Percentiles rank a stretch among this genome's conserved stretches.
These are phyloP conservation scores for Tragelaphus buxtoni DNA, from an alignment of 2,113 vertebrate species.

Conservation along the genomic window DNA sequence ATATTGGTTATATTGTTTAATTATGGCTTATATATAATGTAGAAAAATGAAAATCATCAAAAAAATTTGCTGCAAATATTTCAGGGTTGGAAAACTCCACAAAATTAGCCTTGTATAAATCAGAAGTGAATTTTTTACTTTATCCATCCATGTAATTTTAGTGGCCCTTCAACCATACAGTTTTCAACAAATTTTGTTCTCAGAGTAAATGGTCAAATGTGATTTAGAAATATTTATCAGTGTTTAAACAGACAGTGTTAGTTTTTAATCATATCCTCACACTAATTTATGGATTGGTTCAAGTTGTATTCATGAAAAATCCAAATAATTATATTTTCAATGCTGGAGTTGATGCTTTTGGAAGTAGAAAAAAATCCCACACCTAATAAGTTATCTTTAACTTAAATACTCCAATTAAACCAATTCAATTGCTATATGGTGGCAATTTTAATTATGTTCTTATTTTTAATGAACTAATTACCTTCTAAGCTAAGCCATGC, in stretches of 20 bases:
- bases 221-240: background rate
- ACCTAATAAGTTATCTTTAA: slow-evolving; percentile 29
- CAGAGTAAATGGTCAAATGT: background rate
- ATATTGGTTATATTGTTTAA: background rate
- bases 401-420: slow-evolving; percentile 50
- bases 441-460: background rate
- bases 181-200: background rate
- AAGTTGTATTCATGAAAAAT: background rate
- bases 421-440: slow-evolving; percentile 1
- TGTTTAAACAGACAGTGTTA: background rate
- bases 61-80: background rate
- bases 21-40: background rate
- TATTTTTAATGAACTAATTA: slow-evolving; percentile 38
- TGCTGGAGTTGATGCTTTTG: background rate
- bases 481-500: background rate
- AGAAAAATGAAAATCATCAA: background rate
- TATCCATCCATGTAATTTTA: background rate
- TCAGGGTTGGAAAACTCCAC: background rate
- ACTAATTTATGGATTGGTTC: slow-evolving; percentile 6
- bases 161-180: background rate
- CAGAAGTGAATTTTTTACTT: background rate
- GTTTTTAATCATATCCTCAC: accelerated
- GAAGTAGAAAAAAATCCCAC: slow-evolving; percentile 7
- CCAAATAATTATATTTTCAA: background rate
- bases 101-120: background rate